Evolutionary conservation across 2,113 vertebrate species (phyloP).

Genomic region (Salvator merianae): DNA sequence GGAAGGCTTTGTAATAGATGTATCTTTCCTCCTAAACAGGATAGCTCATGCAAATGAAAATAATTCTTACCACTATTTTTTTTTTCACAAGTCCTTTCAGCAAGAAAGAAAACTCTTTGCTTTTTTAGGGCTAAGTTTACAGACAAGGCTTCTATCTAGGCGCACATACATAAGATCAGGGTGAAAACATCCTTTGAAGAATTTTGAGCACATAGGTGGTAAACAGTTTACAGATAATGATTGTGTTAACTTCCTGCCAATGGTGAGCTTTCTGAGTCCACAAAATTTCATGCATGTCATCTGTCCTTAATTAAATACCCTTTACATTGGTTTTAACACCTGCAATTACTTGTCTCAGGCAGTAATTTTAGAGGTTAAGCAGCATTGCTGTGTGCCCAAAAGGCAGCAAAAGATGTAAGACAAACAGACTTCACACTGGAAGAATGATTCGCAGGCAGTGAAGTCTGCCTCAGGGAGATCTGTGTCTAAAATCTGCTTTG

Average conservation of each 20-base stretch:
- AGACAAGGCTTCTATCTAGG: background rate
- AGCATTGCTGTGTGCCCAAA: conserved; percentile 28
- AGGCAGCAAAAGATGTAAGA: conserved; percentile 47
- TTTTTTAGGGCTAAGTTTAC: background rate
- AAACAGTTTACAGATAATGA: conserved; percentile 6
- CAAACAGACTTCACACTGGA: conserved; percentile 45
- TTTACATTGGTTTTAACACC: conserved; percentile 33
- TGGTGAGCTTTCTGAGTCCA: background rate
- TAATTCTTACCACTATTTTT: too few species aligned
- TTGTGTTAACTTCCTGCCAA: conserved; percentile 2
- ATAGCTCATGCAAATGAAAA: background rate
- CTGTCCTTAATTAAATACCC: conserved; percentile 13
- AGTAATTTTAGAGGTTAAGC: conserved; percentile 57
- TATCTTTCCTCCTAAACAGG: background rate
- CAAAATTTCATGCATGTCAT: background rate
- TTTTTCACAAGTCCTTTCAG: background rate
- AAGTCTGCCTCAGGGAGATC: conserved; percentile 41
- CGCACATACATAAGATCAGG: background rate
- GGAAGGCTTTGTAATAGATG: background rate
- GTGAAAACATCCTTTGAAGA: background rate
- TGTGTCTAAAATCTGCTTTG: conserved; percentile 63
- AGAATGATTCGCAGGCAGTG: background rate
- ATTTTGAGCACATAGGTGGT: background rate
- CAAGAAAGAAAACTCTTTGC: background rate
- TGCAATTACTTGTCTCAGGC: conserved; percentile 38